Evolutionary conservation across 2,113 vertebrate genomes (phyloP).

Genomic region (Spea multiplicata): DNA sequence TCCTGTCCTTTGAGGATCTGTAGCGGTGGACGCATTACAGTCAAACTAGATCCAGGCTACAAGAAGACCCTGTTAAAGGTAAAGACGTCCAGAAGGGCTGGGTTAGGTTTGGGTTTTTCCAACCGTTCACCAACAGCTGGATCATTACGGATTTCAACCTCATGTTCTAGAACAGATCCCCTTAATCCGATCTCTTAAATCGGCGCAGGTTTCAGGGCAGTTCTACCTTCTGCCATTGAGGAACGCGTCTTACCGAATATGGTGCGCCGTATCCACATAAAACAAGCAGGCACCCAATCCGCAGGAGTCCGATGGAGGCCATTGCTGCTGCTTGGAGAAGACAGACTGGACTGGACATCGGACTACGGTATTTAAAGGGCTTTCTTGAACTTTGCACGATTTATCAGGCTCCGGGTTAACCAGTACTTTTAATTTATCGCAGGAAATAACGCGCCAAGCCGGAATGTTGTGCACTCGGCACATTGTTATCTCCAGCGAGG

Average conservation of each 20-base stretch:
- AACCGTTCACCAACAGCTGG: background rate
- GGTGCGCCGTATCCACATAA: conserved; percentile 27
- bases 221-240: background rate
- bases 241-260: conserved; percentile 49
- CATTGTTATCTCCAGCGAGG: background rate
- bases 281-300: conserved; percentile 9
- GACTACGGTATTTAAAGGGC: conserved; percentile 50
- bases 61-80: too few species aligned
- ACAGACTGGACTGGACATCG: background rate
- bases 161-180: background rate
- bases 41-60: too few species aligned
- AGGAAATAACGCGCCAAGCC: background rate
- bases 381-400: conserved; percentile 30
- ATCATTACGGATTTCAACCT: background rate
- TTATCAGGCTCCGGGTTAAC: background rate
- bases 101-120: too few species aligned
- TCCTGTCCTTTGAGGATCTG: too few species aligned
- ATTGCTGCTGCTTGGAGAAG: conserved; percentile 44
- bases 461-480: background rate
- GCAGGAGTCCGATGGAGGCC: conserved; percentile 21
- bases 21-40: too few species aligned
- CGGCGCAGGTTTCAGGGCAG: background rate
- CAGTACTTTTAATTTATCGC: conserved; percentile 11
- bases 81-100: too few species aligned
- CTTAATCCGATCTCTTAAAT: background rate